Conservation (phyloP, 2,888 invertebrate species). For the Drosophila pseudotalamancana region DNA sequence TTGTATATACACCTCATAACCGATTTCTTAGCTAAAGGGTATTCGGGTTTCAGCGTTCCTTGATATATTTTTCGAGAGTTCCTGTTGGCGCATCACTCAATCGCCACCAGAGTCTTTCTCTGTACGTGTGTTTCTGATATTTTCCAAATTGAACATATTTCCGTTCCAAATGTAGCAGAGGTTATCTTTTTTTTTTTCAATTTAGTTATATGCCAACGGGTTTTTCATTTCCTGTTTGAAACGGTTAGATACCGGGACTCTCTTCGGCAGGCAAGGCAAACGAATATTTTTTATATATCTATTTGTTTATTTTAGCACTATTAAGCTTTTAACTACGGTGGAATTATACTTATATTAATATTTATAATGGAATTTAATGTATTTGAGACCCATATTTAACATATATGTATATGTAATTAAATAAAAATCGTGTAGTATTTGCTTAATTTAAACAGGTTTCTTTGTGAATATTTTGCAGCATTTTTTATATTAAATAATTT, state of each 20-base stretch:
- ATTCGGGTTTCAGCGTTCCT: not conserved
- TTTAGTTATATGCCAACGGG: conserved; percentile 30
- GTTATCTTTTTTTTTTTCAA: conserved; percentile 4
- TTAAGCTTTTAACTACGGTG: too few relatives aligned
- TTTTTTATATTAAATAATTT: conserved; percentile 5
- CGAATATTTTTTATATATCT: not conserved
- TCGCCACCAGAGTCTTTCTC: conserved; percentile 12
- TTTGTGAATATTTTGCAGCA: not conserved
- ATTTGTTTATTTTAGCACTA: not conserved
- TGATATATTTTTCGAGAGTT: not conserved
- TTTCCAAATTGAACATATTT: conserved; percentile 72
- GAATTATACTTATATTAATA: too few relatives aligned
- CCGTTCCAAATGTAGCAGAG: conserved; percentile 51
- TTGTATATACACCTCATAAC: too few relatives aligned
- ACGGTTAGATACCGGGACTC: conserved; percentile 12
- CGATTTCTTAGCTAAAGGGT: not conserved
- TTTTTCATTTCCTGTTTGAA: conserved; percentile 66
- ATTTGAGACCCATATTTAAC: not conserved
- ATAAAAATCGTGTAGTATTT: not conserved
- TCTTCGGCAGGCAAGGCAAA: conserved; percentile 8
- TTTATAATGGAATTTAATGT: not conserved
- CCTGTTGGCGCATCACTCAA: conserved; percentile 47
- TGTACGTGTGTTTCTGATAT: conserved; percentile 42
- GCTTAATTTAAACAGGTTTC: not conserved
- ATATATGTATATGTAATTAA: not conserved